Conservation (phyloP, 2,888 invertebrate genomes). For the Trichogramma evanescens region DNA sequence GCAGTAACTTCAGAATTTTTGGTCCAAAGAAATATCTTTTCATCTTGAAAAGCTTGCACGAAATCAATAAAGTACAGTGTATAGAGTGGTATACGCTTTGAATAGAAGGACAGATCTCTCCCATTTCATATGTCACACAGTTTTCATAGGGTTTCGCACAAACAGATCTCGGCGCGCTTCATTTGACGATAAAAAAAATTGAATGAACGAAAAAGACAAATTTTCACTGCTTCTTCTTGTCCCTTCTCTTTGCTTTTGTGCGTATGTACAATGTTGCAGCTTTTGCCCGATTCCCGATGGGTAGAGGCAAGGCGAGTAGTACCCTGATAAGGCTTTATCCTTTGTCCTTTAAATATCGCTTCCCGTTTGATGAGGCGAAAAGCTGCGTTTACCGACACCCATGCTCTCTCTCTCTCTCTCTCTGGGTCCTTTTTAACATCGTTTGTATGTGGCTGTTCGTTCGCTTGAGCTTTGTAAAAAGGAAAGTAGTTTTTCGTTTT, state of each 20-base stretch:
- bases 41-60: too few relatives aligned
- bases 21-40: too few relatives aligned
- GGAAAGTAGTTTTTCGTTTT: too few relatives aligned
- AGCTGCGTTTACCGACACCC: neutral
- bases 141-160: conserved; percentile 2
- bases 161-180: conserved; percentile 13
- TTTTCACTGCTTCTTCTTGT: neutral
- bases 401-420: conserved; percentile 1
- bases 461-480: too few relatives aligned
- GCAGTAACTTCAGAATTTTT: too few relatives aligned
- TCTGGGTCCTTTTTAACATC: neutral
- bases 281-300: neutral
- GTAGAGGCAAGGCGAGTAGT: conserved; percentile 1
- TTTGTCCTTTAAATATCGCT: conserved; percentile 22
- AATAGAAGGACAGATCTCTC: neutral
- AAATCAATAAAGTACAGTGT: too few relatives aligned
- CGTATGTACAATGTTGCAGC: neutral
- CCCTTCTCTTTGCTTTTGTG: neutral
- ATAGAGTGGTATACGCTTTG: neutral
- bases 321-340: conserved; percentile 18
- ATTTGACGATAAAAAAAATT: conserved; percentile 9
- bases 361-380: conserved; percentile 20
- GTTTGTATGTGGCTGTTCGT: too few relatives aligned
- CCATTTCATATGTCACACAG: conserved; percentile 2
- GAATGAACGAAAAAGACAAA: conserved; percentile 4